phyloP scores from a whole-genome alignment of 2,113 vertebrate genomes.

The Phrynocephalus versicolor region DNA sequence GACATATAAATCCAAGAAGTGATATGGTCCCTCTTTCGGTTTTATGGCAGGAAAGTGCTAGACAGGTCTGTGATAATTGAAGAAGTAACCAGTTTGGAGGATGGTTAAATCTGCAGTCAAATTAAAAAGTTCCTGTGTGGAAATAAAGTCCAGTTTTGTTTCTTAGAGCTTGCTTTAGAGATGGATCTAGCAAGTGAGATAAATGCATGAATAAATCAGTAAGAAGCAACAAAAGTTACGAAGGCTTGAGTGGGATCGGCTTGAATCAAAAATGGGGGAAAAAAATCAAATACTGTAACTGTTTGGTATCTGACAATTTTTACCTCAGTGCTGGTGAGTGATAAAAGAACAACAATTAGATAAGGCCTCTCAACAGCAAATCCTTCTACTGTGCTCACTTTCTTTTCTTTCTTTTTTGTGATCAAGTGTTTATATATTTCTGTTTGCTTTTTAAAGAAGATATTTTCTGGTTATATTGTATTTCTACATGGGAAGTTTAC shows the following conservation, averaged over 20 bases:
- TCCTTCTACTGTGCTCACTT: not conserved
- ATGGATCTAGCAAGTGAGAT: not conserved
- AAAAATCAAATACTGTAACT: not conserved
- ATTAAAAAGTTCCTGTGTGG: not conserved
- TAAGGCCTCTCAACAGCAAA: not conserved
- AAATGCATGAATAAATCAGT: slow-evolving; percentile 1
- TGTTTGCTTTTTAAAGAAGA: not conserved
- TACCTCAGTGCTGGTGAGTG: not conserved
- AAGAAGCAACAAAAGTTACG: slow-evolving; percentile 10
- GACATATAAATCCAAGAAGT: slow-evolving; percentile 5
- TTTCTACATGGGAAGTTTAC: not conserved
- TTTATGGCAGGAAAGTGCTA: not conserved
- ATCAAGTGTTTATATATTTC: too few species aligned
- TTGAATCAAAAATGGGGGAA: not conserved
- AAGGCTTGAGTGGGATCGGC: not conserved
- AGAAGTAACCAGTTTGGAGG: not conserved
- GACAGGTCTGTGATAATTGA: not conserved
- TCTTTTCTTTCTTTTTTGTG: too few species aligned
- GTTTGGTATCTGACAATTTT: not conserved
- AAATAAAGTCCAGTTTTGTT: not conserved
- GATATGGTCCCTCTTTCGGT: not conserved
- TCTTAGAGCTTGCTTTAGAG: not conserved
- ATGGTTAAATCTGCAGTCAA: not conserved
- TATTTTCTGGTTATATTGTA: not conserved
- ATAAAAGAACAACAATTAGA: not conserved